Evolutionary conservation across 2,797 vertebrate species (phyloP).

Genomic region (Phataginus tetradactyla): DNA sequence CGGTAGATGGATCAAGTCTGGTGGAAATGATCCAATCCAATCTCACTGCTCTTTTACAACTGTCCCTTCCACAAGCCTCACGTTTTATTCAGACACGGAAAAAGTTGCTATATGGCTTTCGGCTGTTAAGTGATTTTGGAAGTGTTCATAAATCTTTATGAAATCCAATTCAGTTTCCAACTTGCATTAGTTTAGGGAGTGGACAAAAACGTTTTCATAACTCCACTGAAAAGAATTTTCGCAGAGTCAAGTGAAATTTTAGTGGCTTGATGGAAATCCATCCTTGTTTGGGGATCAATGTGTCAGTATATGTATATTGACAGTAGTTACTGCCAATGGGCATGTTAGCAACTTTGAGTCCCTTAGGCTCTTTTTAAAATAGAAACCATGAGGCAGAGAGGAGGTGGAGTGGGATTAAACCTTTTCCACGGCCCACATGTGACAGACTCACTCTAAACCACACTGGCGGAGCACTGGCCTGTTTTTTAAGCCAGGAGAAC

Average conservation of each 20-base stretch:
- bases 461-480: neutral
- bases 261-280: constrained; percentile 26
- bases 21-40: neutral
- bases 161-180: constrained; percentile 51
- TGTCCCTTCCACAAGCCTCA: neutral
- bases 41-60: neutral
- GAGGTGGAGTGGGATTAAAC: neutral
- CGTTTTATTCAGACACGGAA: neutral
- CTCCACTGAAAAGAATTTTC: constrained; percentile 34
- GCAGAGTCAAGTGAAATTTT: constrained; percentile 55
- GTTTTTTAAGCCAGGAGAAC: neutral
- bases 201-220: constrained; percentile 4
- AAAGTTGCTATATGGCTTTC: neutral
- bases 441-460: neutral
- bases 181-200: constrained; percentile 4
- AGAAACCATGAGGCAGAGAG: neutral
- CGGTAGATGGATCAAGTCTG: neutral
- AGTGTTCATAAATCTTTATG: constrained; percentile 47
- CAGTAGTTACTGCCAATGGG: neutral
- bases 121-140: neutral
- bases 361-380: neutral
- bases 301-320: neutral
- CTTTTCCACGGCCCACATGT: neutral
- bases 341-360: constrained; percentile 2
- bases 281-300: neutral